phyloP scores from a whole-genome alignment of 1,140 invertebrate genomes.

The Diorhabda elongata region DNA sequence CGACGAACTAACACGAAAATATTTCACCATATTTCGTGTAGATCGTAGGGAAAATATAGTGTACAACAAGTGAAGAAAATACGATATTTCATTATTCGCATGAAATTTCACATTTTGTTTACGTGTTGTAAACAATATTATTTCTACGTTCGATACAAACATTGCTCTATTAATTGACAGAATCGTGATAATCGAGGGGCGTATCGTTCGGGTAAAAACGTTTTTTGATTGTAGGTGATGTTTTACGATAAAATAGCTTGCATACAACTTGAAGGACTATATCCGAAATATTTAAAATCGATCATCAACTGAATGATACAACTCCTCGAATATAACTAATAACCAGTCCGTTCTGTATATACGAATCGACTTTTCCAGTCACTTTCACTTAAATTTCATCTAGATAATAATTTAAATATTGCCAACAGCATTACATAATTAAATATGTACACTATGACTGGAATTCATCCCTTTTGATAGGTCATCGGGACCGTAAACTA shows the following conservation, averaged over 20 bases:
- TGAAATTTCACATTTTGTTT: too few relatives aligned
- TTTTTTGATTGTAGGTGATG: too few relatives aligned
- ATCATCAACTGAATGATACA: too few relatives aligned
- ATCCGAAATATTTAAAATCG: too few relatives aligned
- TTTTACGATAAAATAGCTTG: too few relatives aligned
- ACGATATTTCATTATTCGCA: too few relatives aligned
- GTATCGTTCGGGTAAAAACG: too few relatives aligned
- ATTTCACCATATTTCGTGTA: too few relatives aligned
- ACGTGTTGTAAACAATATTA: neutral
- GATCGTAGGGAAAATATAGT: too few relatives aligned
- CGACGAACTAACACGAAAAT: too few relatives aligned
- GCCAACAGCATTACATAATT: conserved; percentile 17
- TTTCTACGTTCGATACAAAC: neutral
- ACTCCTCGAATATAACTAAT: neutral
- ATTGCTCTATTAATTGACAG: neutral
- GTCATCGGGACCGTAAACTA: neutral
- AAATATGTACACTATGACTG: conserved; percentile 29
- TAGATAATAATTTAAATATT: conserved; percentile 27
- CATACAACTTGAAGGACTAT: too few relatives aligned
- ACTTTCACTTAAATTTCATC: conserved; percentile 33
- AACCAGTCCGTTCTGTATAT: conserved; percentile 12
- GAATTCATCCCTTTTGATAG: conserved; percentile 34
- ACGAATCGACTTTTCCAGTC: conserved; percentile 24
- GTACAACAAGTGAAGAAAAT: too few relatives aligned
- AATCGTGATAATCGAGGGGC: neutral